Conservation (phyloP, 2,888 invertebrate genomes). For the Archaeoteleia sp. region DNA sequence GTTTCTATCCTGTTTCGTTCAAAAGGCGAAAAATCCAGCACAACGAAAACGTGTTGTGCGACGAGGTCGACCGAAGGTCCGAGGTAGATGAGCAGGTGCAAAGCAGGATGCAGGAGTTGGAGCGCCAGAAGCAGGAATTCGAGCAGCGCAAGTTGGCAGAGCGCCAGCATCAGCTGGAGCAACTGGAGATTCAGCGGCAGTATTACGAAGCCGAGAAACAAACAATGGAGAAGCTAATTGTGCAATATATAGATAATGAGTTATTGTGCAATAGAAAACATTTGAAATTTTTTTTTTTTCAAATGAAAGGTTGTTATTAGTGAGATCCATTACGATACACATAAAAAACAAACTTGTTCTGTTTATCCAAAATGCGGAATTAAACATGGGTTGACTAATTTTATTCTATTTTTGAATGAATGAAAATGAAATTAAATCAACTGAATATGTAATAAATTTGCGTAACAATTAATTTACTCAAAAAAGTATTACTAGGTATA, state of each 20-base stretch:
- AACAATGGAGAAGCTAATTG: constrained; percentile 54
- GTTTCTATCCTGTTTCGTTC: constrained; percentile 17
- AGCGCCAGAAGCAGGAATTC: constrained; percentile 56
- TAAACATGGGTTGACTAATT: too few species aligned
- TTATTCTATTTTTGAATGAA: too few species aligned
- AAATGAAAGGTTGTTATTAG: too few species aligned
- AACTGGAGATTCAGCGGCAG: constrained; percentile 60
- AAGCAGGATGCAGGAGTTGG: not conserved
- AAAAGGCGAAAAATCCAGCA: not conserved
- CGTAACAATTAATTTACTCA: too few species aligned
- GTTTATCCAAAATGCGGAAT: too few species aligned
- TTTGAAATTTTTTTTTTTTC: not conserved
- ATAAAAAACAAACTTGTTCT: too few species aligned
- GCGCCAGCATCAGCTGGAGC: constrained; percentile 51
- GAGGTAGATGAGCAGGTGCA: not conserved
- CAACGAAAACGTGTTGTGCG: not conserved
- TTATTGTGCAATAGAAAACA: too few species aligned
- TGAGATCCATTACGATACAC: too few species aligned
- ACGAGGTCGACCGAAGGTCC: not conserved
- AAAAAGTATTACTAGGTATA: too few species aligned
- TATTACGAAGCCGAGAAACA: constrained; percentile 53
- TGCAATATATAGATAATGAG: too few species aligned
- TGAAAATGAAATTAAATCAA: too few species aligned
- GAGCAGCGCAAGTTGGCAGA: constrained; percentile 58
- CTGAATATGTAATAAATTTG: too few species aligned